A percentile compares a stretch with the other conserved stretches of the same genome.
Evolutionary conservation across 2,888 invertebrate genomes (phyloP).

Genomic region (Cheilosia scutellata): DNA sequence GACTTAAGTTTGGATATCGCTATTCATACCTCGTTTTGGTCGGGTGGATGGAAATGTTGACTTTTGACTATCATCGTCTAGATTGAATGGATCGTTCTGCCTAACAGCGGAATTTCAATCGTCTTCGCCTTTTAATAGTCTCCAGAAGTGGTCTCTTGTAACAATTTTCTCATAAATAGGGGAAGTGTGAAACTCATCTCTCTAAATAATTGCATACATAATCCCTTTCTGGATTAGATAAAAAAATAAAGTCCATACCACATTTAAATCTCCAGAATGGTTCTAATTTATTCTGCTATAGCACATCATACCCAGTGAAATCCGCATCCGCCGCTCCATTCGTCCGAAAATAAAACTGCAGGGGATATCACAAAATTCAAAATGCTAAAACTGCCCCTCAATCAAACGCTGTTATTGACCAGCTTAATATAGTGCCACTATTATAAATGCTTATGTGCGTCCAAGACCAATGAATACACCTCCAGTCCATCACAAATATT

Average conservation of each 20-base stretch:
- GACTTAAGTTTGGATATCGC: no score
- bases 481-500: constrained; percentile 69
- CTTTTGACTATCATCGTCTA: no score
- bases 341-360: constrained; percentile 35
- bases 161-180: no score
- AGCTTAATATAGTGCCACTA: constrained; percentile 59
- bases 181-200: no score
- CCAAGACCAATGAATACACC: constrained; percentile 57
- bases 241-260: constrained; percentile 13
- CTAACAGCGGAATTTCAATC: no score
- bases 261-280: constrained; percentile 36
- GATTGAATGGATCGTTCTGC: no score
- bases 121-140: no score
- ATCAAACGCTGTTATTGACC: constrained; percentile 68
- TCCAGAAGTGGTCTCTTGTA: no score
- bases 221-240: no score
- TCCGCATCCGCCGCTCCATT: constrained; percentile 14
- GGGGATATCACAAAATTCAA: constrained; percentile 58
- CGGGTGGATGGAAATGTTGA: no score
- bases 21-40: no score
- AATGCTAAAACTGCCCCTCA: constrained; percentile 66
- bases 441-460: constrained; percentile 64
- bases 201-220: no score
- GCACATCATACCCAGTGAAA: constrained; percentile 20
- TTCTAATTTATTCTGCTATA: constrained; percentile 52